Evolutionary conservation across 2,113 vertebrate species (phyloP).

Genomic region (Herpailurus yagouaroundi): DNA sequence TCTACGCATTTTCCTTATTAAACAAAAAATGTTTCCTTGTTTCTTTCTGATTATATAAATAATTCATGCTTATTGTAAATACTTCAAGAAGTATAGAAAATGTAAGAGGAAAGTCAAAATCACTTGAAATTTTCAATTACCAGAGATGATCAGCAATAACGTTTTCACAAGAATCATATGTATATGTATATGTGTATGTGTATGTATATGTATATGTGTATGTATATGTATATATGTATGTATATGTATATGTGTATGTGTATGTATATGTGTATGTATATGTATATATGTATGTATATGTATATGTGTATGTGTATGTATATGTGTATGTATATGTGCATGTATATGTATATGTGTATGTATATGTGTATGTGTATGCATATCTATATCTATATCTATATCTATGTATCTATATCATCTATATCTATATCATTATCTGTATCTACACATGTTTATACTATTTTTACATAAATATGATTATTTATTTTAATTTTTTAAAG

Average conservation of each 20-base stretch:
- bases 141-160: neutral
- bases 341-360: too few relatives aligned
- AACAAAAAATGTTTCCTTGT: conserved; percentile 8
- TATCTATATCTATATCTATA: too few relatives aligned
- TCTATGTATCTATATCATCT: too few relatives aligned
- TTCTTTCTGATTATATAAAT: conserved; percentile 57
- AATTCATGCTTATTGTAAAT: conserved; percentile 51
- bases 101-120: conserved; percentile 32
- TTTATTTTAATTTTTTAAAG: too few relatives aligned
- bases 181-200: too few relatives aligned
- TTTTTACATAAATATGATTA: neutral
- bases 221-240: too few relatives aligned
- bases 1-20: neutral
- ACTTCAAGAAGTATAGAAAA: neutral
- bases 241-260: accelerated
- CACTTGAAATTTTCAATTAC: conserved; percentile 26
- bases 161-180: neutral
- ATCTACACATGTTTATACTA: neutral
- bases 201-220: too few relatives aligned
- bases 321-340: too few relatives aligned
- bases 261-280: too few relatives aligned
- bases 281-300: too few relatives aligned
- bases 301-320: accelerated
- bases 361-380: too few relatives aligned
- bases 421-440: too few relatives aligned